A percentile compares a stretch with the other conserved stretches of the same genome.
These are phyloP conservation scores for Grammomys surdaster DNA, from an alignment of 2,113 vertebrate species.

Conservation along the genomic window DNA sequence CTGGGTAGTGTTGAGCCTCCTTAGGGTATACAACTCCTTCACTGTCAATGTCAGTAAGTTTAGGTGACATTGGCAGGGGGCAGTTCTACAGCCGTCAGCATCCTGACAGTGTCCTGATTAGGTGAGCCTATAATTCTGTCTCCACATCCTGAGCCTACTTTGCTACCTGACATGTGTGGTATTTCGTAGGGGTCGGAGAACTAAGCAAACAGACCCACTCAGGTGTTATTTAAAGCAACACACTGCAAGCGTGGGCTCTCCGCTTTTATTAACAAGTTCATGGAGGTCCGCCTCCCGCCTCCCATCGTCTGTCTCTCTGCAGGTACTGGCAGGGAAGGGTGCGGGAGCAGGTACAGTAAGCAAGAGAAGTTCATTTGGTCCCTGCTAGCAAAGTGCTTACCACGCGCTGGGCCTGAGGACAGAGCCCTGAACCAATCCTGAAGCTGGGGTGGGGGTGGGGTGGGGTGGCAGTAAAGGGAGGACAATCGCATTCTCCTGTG, in stretches of 20 bases:
- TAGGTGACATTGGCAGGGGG: neutral
- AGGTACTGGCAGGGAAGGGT: neutral
- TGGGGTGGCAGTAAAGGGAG: neutral
- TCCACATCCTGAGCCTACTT: neutral
- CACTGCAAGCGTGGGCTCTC: neutral
- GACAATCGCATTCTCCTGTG: no score
- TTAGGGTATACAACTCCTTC: neutral
- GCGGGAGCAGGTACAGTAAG: neutral
- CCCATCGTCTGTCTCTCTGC: neutral
- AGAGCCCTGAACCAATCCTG: neutral
- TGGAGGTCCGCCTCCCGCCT: neutral
- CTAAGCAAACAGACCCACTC: neutral
- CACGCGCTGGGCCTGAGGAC: neutral
- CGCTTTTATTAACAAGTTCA: constrained; percentile 17
- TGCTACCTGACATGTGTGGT: neutral
- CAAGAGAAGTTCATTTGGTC: neutral
- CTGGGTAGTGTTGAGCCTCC: neutral
- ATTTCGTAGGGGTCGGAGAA: neutral
- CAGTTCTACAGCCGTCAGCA: neutral
- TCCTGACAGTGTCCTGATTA: neutral
- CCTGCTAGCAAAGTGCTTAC: neutral
- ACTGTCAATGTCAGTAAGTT: neutral
- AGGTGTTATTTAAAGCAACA: constrained; percentile 6
- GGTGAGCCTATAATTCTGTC: neutral
- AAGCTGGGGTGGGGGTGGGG: neutral